Evolutionary conservation across 2,797 vertebrate species (phyloP).

Genomic region (Eulemur albifrons): DNA sequence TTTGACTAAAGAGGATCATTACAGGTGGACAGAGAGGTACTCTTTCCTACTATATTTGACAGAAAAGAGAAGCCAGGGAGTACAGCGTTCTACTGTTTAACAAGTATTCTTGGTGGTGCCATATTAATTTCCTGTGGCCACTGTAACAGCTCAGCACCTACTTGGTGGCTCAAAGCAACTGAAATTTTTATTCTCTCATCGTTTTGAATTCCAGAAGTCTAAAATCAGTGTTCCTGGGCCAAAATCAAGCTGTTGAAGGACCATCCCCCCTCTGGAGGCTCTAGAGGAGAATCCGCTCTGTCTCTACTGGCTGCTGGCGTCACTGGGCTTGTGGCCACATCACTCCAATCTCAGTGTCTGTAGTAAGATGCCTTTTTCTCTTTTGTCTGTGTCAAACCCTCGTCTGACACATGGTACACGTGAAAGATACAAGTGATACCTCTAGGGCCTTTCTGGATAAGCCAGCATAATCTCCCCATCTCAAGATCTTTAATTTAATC

Average conservation of each 20-base stretch:
- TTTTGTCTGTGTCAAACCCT: neutral
- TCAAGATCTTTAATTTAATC: neutral
- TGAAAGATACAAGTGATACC: neutral
- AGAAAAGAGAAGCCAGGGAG: neutral
- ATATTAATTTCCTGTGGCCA: neutral
- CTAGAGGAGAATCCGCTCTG: neutral
- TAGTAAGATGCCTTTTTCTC: neutral
- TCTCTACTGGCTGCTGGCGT: neutral
- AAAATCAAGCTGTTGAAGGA: neutral
- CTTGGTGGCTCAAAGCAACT: neutral
- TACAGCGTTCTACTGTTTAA: neutral
- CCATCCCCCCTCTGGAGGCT: accelerated
- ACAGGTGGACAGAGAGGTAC: neutral
- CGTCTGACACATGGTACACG: neutral
- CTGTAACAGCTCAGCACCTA: neutral
- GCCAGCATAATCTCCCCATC: neutral
- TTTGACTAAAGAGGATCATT: neutral
- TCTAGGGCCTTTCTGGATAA: neutral
- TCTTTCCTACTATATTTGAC: neutral
- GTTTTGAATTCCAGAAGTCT: neutral
- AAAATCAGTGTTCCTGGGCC: neutral
- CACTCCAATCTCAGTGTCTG: neutral
- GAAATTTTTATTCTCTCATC: neutral
- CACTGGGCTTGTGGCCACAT: neutral
- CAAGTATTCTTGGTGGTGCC: neutral